Evolutionary conservation across 2,113 vertebrate species (phyloP), one percentile per base, ranked within the genome.

Genomic region (Callipepla californica): DNA sequence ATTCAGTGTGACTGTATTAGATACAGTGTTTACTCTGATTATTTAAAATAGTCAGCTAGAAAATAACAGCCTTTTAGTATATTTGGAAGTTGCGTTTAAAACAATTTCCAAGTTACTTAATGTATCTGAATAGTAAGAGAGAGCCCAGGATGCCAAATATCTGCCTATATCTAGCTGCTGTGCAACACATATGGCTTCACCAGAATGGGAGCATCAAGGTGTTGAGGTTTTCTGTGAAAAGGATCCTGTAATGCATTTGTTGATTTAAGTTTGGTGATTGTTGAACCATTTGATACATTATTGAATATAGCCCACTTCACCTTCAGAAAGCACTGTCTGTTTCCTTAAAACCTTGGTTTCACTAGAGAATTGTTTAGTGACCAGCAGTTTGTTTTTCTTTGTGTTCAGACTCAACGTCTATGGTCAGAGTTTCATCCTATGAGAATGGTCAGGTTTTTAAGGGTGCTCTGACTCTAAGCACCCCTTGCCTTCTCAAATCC

Each of bases 151-250:
- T 32, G 38, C 44, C 44, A 55, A 28, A 65, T 38, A 69, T 45
- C 47, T 91, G 62, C 44, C 40, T 44, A 21, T 78, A 80, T 81
- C 86, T 51, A 47, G 55, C 63, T 95, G 80, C 69, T 36, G 11
- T 59, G 30, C 42, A 67, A 68, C 75, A 82, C 34, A 77, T 42
- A 89, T 87, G 62, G 42, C 63, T 86, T 66, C 61, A 12, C 48
- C 80, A 83, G 77, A 61, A n/a, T 84, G 72, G 72, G 74, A 93
- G 76, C 30, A 96, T 66, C 58, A 83, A 92, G 40, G 42, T 86
- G 38, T 57, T 68, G n/a, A 80, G 53, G 34, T 87, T 59, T 85
- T 69, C 55, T 77, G 7, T 78, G 44, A 40, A 51, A 89, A 81
- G 61, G 16, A 40, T 62, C 69, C 45, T 67, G 5, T 79, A 34